Conservation (phyloP, 2,113 vertebrate genomes). For the Spea bombifrons region DNA sequence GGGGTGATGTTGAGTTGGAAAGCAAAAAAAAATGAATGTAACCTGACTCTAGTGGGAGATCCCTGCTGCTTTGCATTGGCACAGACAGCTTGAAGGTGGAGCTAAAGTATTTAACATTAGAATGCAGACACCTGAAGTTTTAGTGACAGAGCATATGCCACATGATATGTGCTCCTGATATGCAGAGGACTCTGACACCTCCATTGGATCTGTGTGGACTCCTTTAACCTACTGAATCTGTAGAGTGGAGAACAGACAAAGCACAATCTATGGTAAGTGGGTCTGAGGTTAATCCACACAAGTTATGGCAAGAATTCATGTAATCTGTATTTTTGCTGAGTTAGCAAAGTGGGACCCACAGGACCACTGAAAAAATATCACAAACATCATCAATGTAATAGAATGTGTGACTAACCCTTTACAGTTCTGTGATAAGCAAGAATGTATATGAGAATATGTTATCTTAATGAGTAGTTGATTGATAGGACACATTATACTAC, state of each 20-base stretch:
- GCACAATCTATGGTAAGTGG: constrained; percentile 28
- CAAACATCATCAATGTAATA: no score
- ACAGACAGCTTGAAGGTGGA: constrained; percentile 7
- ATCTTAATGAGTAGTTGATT: no score
- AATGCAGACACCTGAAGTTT: constrained; percentile 21
- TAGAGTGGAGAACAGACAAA: not conserved
- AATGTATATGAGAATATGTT: no score
- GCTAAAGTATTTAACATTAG: constrained; percentile 28
- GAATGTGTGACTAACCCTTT: no score
- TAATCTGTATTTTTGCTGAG: constrained; percentile 21
- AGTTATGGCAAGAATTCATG: constrained; percentile 37
- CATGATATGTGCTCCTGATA: constrained; percentile 4
- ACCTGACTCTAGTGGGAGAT: constrained; percentile 32
- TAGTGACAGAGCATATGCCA: constrained; percentile 21
- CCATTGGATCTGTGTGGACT: constrained; percentile 9
- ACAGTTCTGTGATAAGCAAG: no score
- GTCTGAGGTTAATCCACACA: constrained; percentile 26
- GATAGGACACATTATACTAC: no score
- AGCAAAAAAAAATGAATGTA: constrained; percentile 17
- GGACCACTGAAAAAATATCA: not conserved
- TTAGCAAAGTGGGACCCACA: not conserved
- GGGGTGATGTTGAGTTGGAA: not conserved
- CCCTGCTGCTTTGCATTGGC: constrained; percentile 7
- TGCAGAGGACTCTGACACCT: not conserved
- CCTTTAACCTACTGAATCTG: constrained; percentile 20